Evolutionary conservation across 92 coral and sea anemone species (phyloP).

Genomic region (Muricea muricata): DNA sequence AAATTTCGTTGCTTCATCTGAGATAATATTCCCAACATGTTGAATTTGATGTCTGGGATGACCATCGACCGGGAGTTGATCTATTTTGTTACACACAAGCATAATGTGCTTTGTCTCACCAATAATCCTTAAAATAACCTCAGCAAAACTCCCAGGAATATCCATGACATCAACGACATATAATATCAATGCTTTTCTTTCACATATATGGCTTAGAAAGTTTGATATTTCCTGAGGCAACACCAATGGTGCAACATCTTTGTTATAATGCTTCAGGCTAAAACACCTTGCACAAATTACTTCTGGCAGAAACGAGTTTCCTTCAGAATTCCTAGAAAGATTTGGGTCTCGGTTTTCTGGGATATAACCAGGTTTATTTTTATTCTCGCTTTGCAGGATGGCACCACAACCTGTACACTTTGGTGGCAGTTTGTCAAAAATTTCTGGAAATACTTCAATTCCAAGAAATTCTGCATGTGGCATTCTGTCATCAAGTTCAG

Average conservation of each 20-base stretch:
- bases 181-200: slow-evolving; percentile 82
- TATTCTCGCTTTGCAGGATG: slow-evolving; percentile 82
- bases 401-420: slow-evolving; percentile 94
- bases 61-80: slow-evolving; percentile 87
- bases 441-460: slow-evolving; percentile 67
- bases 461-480: slow-evolving; percentile 17
- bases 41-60: slow-evolving; percentile 71
- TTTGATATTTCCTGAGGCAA: slow-evolving; percentile 64
- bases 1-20: slow-evolving; percentile 63
- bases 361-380: slow-evolving; percentile 73
- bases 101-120: slow-evolving; percentile 91
- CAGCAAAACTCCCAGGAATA: slow-evolving; percentile 80
- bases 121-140: slow-evolving; percentile 72
- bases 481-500: neutral
- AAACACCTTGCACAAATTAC: slow-evolving; percentile 86
- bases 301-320: slow-evolving; percentile 1
- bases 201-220: slow-evolving; percentile 68
- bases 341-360: slow-evolving; percentile 70
- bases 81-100: slow-evolving; percentile 87
- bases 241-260: slow-evolving; percentile 61
- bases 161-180: slow-evolving; percentile 84
- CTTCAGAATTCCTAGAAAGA: slow-evolving; percentile 1
- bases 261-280: slow-evolving; percentile 77
- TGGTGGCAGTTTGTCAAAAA: slow-evolving; percentile 73
- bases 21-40: slow-evolving; percentile 60